Base-by-base conservation (phyloP, 2,888 invertebrate species). In the Cheilosia vernalis region DNA sequence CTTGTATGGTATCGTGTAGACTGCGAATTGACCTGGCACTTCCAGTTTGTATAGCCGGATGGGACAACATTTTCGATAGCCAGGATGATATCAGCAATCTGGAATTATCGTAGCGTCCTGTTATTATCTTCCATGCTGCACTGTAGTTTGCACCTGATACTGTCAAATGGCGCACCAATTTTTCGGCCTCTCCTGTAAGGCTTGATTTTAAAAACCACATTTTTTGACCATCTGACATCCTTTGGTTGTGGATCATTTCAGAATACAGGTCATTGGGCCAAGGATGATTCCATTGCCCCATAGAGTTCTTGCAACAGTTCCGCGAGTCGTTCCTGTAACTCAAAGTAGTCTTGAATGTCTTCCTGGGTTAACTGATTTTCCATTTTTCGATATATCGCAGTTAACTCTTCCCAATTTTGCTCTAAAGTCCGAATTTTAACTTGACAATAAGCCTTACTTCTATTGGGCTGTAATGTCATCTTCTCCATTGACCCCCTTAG, bases 21-120 rank as follows among this genome's bases (percentile, higher is more conserved):
- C 24, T 24, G 24, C 24, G 24, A 24, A 24, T 24, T 24, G 24
- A 24, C 4, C 24, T 24, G 24, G 24, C 24, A 24, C 24, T 24
- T 24, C 24, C 24, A 24, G 5, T 24, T 24, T 5, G 24, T 24
- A 24, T 24, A 24, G 24, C 24, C 24, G 24, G 44, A n/a, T 44
- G 44, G 44, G 44, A 44, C 44, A 44, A n/a, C 15, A 44, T 44
- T 44, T 24, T 24, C 24, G 24, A 24, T 24, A 24, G 5, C 17
- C 17, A 49, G 19, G 49, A 49, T 49, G 49, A 49, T 19, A 49
- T 42, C 42, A 42, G 42, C 10, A 42, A 49, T 49, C 49, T 19
- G 21, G 49, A 21, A 4, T 19, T 49, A 10, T 49, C 21, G 19
- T 19, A 49, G 49, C 49, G 49, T 10, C 19, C 49, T 49, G 49